Conservation (phyloP, 2,888 invertebrate species). For the Andrena dorsata region DNA sequence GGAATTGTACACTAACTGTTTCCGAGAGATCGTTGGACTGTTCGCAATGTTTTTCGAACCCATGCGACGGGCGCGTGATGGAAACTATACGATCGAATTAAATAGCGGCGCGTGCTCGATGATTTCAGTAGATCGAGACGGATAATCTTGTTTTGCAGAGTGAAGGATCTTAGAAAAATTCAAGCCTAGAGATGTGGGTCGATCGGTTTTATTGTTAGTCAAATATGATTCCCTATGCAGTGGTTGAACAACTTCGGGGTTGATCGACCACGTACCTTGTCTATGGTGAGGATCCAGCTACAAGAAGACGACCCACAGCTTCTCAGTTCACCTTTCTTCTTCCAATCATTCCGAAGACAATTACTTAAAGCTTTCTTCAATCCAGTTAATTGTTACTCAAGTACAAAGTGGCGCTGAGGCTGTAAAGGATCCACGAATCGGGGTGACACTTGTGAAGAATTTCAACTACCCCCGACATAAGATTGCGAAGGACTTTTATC, state of each 20-base stretch:
- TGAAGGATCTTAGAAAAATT: neutral
- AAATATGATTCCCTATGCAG: neutral
- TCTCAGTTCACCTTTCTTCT: too few species aligned
- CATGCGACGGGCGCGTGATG: constrained; percentile 26
- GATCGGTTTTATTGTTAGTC: neutral
- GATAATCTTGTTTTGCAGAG: neutral
- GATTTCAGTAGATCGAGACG: constrained; percentile 2
- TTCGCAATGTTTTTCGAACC: neutral
- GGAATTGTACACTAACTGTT: neutral
- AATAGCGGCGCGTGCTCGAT: constrained; percentile 1
- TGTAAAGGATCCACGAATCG: too few species aligned
- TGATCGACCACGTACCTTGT: too few species aligned
- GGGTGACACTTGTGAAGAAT: neutral
- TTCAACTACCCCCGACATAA: constrained; percentile 1
- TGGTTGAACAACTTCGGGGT: too few species aligned
- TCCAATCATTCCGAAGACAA: too few species aligned
- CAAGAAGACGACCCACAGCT: too few species aligned
- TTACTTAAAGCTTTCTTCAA: too few species aligned
- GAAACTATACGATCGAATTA: neutral
- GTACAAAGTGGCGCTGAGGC: too few species aligned
- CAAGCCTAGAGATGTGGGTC: neutral
- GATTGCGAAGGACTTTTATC: constrained; percentile 30
- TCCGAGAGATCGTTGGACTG: neutral
- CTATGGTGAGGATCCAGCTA: too few species aligned
- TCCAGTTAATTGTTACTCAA: too few species aligned